Evolutionary conservation across 2,888 invertebrate genomes (phyloP).

Genomic region (Drosophila austrosaltans): DNA sequence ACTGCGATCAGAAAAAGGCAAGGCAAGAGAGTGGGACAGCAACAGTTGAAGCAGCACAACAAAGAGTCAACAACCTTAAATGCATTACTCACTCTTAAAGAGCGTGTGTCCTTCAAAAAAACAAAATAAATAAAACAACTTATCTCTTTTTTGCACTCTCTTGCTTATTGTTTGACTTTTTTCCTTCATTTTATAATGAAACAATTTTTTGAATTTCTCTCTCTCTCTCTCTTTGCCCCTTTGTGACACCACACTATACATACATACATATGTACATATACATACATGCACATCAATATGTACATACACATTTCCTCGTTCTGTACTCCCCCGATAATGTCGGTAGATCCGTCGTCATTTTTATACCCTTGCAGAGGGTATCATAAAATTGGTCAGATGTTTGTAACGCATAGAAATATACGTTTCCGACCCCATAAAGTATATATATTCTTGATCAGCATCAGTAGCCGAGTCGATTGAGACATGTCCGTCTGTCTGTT

Average conservation of each 20-base stretch:
- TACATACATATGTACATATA: not conserved
- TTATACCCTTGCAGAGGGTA: too few species aligned
- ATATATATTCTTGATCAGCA: too few species aligned
- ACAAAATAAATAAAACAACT: slow-evolving; percentile 36
- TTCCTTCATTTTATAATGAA: slow-evolving; percentile 75
- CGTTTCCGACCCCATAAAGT: too few species aligned
- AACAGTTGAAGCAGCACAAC: slow-evolving; percentile 27
- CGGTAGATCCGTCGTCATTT: slow-evolving; percentile 13
- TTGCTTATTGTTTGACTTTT: slow-evolving; percentile 40
- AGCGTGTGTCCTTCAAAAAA: slow-evolving; percentile 82
- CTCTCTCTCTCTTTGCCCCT: slow-evolving; percentile 4
- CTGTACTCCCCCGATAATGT: slow-evolving; percentile 3
- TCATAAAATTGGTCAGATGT: too few species aligned
- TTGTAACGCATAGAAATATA: too few species aligned
- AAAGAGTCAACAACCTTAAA: slow-evolving; percentile 79
- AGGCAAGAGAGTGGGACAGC: slow-evolving; percentile 25
- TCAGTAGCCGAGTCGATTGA: too few species aligned
- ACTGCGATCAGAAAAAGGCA: slow-evolving; percentile 3
- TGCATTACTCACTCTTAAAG: slow-evolving; percentile 82
- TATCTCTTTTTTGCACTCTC: slow-evolving; percentile 66
- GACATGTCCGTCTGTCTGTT: too few species aligned
- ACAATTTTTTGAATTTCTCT: slow-evolving; percentile 65
- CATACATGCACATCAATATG: not conserved
- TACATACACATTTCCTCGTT: not conserved
- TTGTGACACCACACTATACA: not conserved